These are phyloP conservation scores for Siphamia tubifer DNA, from an alignment of 2,113 vertebrate species.

Conservation along the genomic window DNA sequence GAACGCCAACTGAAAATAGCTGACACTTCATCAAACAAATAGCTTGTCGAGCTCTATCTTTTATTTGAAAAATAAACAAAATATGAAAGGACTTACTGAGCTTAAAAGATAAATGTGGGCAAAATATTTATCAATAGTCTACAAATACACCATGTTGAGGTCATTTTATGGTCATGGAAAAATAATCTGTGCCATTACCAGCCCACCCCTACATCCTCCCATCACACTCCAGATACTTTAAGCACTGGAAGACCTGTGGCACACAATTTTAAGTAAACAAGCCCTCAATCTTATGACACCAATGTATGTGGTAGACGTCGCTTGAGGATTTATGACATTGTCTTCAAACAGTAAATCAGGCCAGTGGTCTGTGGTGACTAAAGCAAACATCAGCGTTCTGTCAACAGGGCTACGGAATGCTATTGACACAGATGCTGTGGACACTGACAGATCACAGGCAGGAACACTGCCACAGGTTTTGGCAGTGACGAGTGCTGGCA, in stretches of 20 bases:
- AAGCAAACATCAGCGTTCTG: conserved; percentile 74
- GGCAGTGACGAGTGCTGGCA: conserved; percentile 41
- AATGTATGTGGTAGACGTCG: conserved; percentile 53
- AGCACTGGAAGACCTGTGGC: conserved; percentile 36
- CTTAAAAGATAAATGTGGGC: conserved; percentile 48
- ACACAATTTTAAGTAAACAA: conserved; percentile 60
- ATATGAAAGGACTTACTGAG: conserved; percentile 18
- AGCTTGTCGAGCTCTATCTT: conserved; percentile 16
- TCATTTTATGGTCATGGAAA: conserved; percentile 61
- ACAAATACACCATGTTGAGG: conserved; percentile 44
- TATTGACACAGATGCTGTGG: conserved; percentile 81
- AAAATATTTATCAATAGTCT: conserved; percentile 66
- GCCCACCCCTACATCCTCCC: conserved; percentile 5
- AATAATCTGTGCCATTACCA: conserved; percentile 48
- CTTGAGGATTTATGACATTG: conserved; percentile 69
- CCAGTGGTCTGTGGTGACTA: conserved; percentile 65
- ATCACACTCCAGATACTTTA: conserved; percentile 41
- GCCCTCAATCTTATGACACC: conserved; percentile 56
- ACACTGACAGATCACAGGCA: conserved; percentile 69
- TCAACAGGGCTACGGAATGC: conserved; percentile 76
- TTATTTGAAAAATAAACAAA: conserved; percentile 56
- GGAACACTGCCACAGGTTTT: conserved; percentile 59
- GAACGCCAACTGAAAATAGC: conserved; percentile 36
- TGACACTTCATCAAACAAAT: conserved; percentile 53
- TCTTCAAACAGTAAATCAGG: conserved; percentile 76